Conservation (phyloP, 2,113 vertebrate species). For the Sinocyclocheilus grahami region DNA sequence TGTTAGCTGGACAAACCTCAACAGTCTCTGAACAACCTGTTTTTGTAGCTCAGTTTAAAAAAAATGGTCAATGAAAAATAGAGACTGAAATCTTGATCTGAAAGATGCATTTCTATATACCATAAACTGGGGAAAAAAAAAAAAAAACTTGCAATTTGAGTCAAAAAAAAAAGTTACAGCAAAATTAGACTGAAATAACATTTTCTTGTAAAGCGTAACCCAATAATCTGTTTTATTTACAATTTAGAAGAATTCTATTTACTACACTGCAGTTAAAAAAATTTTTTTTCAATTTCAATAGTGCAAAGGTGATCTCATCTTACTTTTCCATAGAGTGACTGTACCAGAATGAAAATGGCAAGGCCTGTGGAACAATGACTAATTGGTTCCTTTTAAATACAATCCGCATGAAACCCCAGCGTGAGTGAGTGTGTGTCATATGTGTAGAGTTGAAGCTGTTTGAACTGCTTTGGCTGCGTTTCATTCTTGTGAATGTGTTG, state of each 20-base stretch:
- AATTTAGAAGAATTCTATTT: no score
- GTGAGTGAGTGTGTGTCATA: background rate
- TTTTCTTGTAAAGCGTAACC: background rate
- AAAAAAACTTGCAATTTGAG: no score
- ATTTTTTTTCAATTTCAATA: no score
- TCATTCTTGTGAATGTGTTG: conserved; percentile 26
- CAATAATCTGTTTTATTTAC: background rate
- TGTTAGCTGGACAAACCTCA: background rate
- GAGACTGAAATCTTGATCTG: background rate
- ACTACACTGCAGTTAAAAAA: no score
- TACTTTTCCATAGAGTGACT: background rate
- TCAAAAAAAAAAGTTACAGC: no score
- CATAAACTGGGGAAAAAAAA: background rate
- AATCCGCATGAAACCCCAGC: background rate
- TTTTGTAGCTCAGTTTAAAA: background rate
- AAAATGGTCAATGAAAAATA: background rate
- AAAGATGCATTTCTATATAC: background rate
- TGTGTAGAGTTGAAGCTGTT: background rate
- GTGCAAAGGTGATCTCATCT: background rate
- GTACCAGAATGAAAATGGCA: background rate
- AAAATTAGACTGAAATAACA: background rate
- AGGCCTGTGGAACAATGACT: conserved; percentile 2
- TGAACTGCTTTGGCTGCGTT: conserved; percentile 23
- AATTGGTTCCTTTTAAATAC: conserved; percentile 14
- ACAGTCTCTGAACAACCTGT: background rate